Percentiles rank a stretch among this genome's conserved stretches.
These are phyloP conservation scores for Ridgeia piscesae DNA, from an alignment of 1,140 invertebrate genomes.

Conservation along the genomic window DNA sequence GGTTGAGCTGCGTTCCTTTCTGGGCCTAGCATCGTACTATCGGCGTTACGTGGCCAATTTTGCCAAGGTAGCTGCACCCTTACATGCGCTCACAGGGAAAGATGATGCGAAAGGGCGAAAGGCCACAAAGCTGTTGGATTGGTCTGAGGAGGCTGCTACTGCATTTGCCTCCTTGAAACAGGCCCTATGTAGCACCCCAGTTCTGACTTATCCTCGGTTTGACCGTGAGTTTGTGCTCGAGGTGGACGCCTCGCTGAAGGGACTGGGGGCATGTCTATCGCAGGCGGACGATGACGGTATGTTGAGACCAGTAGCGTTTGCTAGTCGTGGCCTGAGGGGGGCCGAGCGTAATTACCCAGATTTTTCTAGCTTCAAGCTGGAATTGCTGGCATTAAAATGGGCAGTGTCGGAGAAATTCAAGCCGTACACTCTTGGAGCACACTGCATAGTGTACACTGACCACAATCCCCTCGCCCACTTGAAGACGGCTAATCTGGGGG, in stretches of 20 bases:
- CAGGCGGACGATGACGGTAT: background rate
- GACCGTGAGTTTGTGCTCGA: background rate
- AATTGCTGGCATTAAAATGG: background rate
- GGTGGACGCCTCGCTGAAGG: background rate
- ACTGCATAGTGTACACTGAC: background rate
- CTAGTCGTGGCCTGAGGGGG: slow-evolving; percentile 16
- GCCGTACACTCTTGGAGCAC: background rate
- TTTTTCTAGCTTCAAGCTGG: background rate
- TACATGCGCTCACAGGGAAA: too few relatives aligned
- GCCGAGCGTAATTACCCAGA: background rate
- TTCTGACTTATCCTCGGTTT: background rate
- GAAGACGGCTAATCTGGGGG: background rate
- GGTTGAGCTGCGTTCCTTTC: background rate
- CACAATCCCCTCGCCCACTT: background rate
- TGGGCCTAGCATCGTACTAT: too few relatives aligned
- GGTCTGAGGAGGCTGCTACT: background rate
- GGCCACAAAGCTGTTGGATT: too few relatives aligned
- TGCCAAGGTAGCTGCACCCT: too few relatives aligned
- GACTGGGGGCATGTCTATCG: background rate
- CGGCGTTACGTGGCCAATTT: too few relatives aligned
- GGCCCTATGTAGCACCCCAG: background rate
- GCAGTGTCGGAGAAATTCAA: background rate
- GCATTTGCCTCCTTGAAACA: background rate
- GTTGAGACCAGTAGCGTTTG: slow-evolving; percentile 9
- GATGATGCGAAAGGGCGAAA: too few relatives aligned